These are phyloP conservation scores for Ondatra zibethicus DNA, from an alignment of 2,113 vertebrate genomes.

Conservation along the genomic window DNA sequence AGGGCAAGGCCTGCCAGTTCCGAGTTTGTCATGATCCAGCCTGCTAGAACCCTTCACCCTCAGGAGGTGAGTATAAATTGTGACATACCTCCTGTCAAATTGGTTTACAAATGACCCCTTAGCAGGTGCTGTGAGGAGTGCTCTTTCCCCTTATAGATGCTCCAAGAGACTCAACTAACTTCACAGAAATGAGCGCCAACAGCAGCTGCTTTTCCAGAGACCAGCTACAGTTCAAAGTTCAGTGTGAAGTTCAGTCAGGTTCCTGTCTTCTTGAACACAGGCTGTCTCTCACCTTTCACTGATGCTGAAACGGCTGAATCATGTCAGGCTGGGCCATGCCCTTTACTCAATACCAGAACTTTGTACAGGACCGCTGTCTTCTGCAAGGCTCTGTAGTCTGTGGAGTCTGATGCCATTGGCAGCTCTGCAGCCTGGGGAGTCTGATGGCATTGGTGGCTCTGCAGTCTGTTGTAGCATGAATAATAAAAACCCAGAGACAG, in stretches of 20 bases:
- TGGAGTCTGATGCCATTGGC: neutral
- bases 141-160: neutral
- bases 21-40: neutral
- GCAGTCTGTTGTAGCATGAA: neutral
- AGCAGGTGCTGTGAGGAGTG: neutral
- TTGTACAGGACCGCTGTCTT: neutral
- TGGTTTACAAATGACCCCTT: constrained; percentile 9
- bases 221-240: neutral
- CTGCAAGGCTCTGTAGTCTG: neutral
- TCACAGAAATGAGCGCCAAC: neutral
- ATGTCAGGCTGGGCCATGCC: neutral
- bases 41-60: neutral
- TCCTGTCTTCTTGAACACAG: neutral
- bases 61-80: neutral
- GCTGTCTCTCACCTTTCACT: neutral
- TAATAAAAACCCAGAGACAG: too few species aligned
- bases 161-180: constrained; percentile 11
- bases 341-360: constrained; percentile 23
- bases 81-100: neutral
- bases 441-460: neutral
- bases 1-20: neutral
- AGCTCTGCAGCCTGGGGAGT: neutral
- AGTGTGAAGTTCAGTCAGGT: neutral
- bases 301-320: neutral
- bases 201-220: neutral